Evolutionary conservation across 2,113 vertebrate genomes (phyloP).

Genomic region (Gymnogyps californianus): DNA sequence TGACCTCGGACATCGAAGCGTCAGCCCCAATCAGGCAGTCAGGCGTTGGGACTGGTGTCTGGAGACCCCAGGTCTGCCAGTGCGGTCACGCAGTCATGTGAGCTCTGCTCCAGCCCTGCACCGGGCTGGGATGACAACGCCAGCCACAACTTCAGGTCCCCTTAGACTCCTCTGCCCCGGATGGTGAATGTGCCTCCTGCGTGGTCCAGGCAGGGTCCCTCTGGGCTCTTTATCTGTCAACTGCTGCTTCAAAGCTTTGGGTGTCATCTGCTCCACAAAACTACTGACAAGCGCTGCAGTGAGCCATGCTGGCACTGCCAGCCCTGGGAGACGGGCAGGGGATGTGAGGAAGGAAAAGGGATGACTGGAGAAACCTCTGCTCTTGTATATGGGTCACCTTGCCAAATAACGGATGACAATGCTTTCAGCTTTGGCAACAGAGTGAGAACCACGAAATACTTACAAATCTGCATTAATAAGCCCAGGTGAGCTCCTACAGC

Average conservation of each 20-base stretch:
- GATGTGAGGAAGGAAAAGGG: not conserved
- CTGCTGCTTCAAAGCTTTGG: not conserved
- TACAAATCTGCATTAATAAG: not conserved
- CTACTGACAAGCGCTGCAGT: fast-evolving
- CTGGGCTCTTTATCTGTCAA: not conserved
- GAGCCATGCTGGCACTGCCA: not conserved
- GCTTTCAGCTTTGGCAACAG: not conserved
- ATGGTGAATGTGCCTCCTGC: not conserved
- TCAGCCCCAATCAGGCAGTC: not conserved
- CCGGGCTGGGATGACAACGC: not conserved
- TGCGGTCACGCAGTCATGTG: fast-evolving
- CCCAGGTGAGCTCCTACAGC: not conserved
- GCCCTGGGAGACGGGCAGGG: not conserved
- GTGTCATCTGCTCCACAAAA: not conserved
- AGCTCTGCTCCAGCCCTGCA: not conserved
- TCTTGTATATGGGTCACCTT: not conserved
- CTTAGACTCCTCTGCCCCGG: not conserved
- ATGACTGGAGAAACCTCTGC: not conserved
- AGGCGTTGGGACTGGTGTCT: not conserved
- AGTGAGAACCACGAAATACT: not conserved
- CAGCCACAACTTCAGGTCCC: not conserved
- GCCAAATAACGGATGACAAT: not conserved
- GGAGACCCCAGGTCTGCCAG: not conserved
- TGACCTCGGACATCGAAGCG: not conserved
- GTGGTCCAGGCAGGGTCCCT: not conserved